Evolutionary conservation across 1,140 invertebrate genomes (phyloP).

Genomic region (Phocides pigmalion): DNA sequence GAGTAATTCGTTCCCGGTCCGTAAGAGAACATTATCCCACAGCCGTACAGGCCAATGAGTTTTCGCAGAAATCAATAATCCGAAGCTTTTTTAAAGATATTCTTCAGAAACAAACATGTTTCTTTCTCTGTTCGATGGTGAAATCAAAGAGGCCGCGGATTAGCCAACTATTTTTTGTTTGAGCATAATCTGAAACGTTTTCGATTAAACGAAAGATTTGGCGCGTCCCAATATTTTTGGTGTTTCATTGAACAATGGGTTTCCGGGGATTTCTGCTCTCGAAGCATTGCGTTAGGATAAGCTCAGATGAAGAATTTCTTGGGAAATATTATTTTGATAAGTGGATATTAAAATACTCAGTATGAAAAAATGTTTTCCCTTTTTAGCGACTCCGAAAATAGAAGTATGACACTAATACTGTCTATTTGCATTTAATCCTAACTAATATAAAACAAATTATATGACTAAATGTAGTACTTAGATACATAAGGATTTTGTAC

Average conservation of each 20-base stretch:
- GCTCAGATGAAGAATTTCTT: slow-evolving; percentile 59
- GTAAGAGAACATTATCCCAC: slow-evolving; percentile 72
- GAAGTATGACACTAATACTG: too few relatives aligned
- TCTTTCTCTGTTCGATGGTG: slow-evolving; percentile 50
- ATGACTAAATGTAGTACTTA: too few relatives aligned
- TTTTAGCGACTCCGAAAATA: too few relatives aligned
- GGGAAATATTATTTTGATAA: slow-evolving; percentile 42
- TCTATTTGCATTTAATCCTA: too few relatives aligned
- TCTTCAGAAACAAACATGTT: slow-evolving; percentile 70
- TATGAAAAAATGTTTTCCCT: slow-evolving; percentile 5
- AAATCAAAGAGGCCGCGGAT: slow-evolving; percentile 78
- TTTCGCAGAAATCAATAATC: slow-evolving; percentile 80
- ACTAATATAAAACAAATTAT: too few relatives aligned
- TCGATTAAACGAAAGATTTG: slow-evolving; percentile 75
- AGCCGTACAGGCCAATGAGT: slow-evolving; percentile 49
- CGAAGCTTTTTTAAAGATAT: slow-evolving; percentile 69
- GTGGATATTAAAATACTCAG: slow-evolving; percentile 29
- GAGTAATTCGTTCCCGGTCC: slow-evolving; percentile 73
- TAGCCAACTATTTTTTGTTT: slow-evolving; percentile 67
- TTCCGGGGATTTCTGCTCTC: slow-evolving; percentile 67
- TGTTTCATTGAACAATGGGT: slow-evolving; percentile 67
- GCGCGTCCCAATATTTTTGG: slow-evolving; percentile 62
- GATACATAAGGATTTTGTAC: too few relatives aligned
- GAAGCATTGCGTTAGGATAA: slow-evolving; percentile 61
- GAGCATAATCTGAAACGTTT: slow-evolving; percentile 73